Percentiles rank a stretch among this genome's conserved stretches.
Conservation (phyloP, 2,113 vertebrate species). For the Axis porcinus region DNA sequence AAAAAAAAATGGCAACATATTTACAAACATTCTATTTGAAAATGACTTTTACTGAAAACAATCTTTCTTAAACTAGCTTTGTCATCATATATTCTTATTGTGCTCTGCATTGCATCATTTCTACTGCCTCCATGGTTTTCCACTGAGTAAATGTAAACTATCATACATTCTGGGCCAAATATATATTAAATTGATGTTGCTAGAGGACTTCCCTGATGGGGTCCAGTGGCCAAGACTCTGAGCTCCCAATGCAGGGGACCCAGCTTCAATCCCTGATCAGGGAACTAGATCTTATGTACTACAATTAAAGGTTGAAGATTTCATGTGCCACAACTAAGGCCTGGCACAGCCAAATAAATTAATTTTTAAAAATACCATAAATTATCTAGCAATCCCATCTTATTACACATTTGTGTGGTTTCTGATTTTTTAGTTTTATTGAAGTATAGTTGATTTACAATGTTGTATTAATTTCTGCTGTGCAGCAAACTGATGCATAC, state of each 20-base stretch:
- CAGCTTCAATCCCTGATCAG: neutral
- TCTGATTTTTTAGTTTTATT: neutral
- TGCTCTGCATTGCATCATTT: neutral
- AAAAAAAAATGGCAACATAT: neutral
- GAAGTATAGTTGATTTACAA: neutral
- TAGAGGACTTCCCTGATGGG: neutral
- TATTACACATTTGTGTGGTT: neutral
- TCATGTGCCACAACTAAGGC: neutral
- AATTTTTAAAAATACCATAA: neutral
- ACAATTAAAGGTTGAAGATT: neutral
- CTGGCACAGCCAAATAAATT: neutral
- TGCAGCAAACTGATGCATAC: neutral
- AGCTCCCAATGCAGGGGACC: neutral
- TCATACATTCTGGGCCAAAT: neutral
- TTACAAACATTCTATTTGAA: neutral
- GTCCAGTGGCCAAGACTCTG: neutral
- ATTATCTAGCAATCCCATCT: neutral
- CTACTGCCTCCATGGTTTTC: neutral
- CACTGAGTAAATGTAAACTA: neutral
- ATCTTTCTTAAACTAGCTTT: neutral
- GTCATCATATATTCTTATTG: neutral
- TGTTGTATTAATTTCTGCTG: neutral
- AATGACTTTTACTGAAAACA: neutral
- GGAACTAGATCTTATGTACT: neutral
- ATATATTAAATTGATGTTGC: neutral